Conservation (phyloP, 1,140 invertebrate genomes). For the Myzus persicae region DNA sequence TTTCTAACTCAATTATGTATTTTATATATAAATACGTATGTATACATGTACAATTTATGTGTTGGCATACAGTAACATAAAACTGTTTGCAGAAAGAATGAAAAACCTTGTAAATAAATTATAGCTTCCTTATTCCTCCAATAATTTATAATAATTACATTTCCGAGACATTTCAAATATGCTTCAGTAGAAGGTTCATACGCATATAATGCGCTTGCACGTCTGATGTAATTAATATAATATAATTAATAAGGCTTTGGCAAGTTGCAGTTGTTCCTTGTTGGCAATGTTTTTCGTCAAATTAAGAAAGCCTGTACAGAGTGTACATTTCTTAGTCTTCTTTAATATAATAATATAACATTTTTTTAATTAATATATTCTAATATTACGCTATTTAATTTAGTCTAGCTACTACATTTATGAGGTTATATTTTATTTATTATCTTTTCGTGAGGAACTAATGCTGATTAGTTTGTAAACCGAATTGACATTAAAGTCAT, state of each 20-base stretch:
- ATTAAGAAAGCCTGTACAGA: background rate
- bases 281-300: background rate
- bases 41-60: background rate
- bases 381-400: background rate
- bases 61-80: background rate
- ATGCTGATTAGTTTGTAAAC: background rate
- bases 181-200: background rate
- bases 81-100: background rate
- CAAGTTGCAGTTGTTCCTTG: background rate
- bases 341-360: background rate
- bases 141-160: conserved; percentile 25
- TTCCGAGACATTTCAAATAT: background rate
- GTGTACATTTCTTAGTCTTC: background rate
- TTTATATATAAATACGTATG: background rate
- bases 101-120: conserved; percentile 38
- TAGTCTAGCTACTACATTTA: background rate
- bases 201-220: background rate
- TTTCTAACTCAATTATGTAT: conserved; percentile 2
- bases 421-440: background rate
- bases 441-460: background rate
- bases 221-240: background rate
- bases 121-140: conserved; percentile 23
- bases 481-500: background rate
- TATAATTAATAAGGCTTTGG: background rate
- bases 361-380: background rate